Evolutionary conservation across 2,113 vertebrate species (phyloP).

Genomic region (Vanacampus margaritifer): DNA sequence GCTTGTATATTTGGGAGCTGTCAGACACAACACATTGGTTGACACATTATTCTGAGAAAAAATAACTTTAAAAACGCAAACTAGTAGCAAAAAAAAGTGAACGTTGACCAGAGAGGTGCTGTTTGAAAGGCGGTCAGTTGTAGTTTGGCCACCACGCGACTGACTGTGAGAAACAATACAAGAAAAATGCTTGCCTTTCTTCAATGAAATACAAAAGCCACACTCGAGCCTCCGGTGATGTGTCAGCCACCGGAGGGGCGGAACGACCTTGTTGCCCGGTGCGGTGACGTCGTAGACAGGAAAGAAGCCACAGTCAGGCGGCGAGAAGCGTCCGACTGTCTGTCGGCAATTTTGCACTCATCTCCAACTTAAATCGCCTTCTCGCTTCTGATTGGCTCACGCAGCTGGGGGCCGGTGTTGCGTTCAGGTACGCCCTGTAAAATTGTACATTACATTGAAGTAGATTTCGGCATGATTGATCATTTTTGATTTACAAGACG

Average conservation of each 20-base stretch:
- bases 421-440: conserved; percentile 14
- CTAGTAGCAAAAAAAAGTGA: neutral
- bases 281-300: neutral
- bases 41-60: neutral
- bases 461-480: neutral
- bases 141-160: neutral
- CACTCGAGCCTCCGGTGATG: neutral
- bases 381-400: conserved; percentile 53
- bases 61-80: neutral
- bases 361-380: conserved; percentile 58
- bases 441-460: neutral
- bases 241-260: neutral
- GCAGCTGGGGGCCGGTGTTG: conserved; percentile 8
- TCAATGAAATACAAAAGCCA: neutral
- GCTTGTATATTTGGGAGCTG: neutral
- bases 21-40: neutral
- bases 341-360: neutral
- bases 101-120: conserved; percentile 11
- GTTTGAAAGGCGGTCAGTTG: neutral
- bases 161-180: neutral
- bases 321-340: neutral
- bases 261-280: neutral
- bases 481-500: neutral
- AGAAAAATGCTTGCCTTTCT: neutral
- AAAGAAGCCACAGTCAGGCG: neutral